Conservation (phyloP, 2,797 vertebrate species). For the Microcaecilia unicolor region DNA sequence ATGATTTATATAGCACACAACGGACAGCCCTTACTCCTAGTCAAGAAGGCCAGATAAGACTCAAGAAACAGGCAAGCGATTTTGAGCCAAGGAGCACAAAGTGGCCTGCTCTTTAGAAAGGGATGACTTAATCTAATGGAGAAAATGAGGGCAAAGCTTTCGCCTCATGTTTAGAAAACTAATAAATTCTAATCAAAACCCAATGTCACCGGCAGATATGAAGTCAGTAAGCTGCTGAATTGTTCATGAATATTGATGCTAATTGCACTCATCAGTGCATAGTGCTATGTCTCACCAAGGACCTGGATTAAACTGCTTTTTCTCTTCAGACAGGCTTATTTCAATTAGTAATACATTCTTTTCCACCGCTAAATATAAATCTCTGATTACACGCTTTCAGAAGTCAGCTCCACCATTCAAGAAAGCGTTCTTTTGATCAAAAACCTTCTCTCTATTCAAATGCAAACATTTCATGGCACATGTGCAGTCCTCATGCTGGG, state of each 20-base stretch:
- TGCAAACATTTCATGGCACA: too few relatives aligned
- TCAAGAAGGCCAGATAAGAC: too few relatives aligned
- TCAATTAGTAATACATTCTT: conserved; percentile 64
- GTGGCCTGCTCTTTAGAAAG: too few relatives aligned
- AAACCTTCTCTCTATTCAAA: too few relatives aligned
- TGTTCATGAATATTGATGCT: conserved; percentile 49
- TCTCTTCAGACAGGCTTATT: conserved; percentile 42
- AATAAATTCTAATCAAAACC: conserved; percentile 16
- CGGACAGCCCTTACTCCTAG: too few relatives aligned
- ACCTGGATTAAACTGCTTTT: conserved; percentile 46
- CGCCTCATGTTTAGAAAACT: conserved; percentile 6
- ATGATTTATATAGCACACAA: too few relatives aligned
- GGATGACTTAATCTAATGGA: too few relatives aligned
- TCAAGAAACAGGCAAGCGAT: too few relatives aligned
- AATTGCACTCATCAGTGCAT: conserved; percentile 37
- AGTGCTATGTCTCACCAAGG: conserved; percentile 43
- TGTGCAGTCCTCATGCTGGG: too few relatives aligned
- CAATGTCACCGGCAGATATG: conserved; percentile 13
- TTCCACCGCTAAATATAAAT: conserved; percentile 53
- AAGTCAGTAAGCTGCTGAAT: conserved; percentile 25
- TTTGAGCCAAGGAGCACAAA: too few relatives aligned
- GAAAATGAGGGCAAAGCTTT: not conserved
- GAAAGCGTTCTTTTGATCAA: too few relatives aligned
- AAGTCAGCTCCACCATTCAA: conserved; percentile 31
- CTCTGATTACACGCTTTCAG: conserved; percentile 47